phyloP scores from a whole-genome alignment of 1,140 invertebrate species.

The Drosophila triauraria region DNA sequence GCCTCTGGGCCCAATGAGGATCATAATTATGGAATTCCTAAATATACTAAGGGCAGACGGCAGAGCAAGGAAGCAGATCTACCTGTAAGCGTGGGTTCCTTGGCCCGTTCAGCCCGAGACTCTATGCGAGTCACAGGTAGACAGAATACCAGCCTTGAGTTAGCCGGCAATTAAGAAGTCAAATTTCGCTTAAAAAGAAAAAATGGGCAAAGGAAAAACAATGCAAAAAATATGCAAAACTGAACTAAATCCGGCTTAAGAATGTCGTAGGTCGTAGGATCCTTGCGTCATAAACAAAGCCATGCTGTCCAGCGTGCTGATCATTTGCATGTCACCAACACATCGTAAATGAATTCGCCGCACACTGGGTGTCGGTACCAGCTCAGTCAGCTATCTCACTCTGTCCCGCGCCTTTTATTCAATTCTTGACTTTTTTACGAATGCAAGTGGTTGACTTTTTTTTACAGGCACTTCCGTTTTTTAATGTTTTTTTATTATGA shows the following conservation, averaged over 20 bases:
- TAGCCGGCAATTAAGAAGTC: constrained; percentile 77
- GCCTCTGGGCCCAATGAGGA: constrained; percentile 51
- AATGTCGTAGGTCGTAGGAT: constrained; percentile 42
- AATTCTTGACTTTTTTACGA: constrained; percentile 58
- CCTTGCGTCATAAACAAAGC: constrained; percentile 44
- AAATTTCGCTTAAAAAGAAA: constrained; percentile 76
- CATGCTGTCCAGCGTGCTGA: background rate
- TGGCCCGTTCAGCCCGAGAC: constrained; percentile 16
- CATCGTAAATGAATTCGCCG: constrained; percentile 64
- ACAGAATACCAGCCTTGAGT: constrained; percentile 48
- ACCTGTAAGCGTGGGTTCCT: constrained; percentile 75
- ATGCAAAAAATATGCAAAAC: constrained; percentile 75
- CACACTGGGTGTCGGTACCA: background rate
- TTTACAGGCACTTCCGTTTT: constrained; percentile 56
- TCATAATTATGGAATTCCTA: constrained; percentile 84
- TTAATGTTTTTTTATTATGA: constrained; percentile 58
- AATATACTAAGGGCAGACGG: constrained; percentile 58
- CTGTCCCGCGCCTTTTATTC: constrained; percentile 13
- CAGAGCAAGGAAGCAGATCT: constrained; percentile 19
- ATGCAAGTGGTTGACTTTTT: constrained; percentile 75
- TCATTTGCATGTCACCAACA: constrained; percentile 35
- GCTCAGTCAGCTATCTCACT: background rate
- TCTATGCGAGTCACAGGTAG: constrained; percentile 21
- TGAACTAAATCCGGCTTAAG: constrained; percentile 81
- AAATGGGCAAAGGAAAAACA: constrained; percentile 49